These are phyloP conservation scores for Lasiurus borealis DNA, from an alignment of 2,113 vertebrate genomes.

Conservation along the genomic window DNA sequence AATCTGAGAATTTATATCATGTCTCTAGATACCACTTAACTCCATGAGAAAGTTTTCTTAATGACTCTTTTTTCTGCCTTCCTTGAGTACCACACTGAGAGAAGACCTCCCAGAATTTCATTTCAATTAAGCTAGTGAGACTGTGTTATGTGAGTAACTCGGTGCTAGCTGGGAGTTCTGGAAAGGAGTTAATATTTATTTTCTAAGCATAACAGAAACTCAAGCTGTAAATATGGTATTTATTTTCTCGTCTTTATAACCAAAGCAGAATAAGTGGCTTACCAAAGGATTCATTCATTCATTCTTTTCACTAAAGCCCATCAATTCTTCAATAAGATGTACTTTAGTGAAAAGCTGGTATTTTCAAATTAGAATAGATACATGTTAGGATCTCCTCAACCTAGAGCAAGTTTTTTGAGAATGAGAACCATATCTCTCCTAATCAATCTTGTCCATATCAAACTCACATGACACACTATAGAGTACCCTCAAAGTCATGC, in stretches of 20 bases:
- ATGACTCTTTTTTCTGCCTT: neutral
- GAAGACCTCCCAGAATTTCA: constrained; percentile 3
- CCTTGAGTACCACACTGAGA: neutral
- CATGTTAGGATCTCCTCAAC: neutral
- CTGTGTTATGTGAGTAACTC: neutral
- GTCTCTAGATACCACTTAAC: neutral
- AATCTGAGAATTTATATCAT: neutral
- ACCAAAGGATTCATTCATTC: neutral
- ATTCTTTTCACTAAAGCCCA: neutral
- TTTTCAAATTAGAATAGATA: neutral
- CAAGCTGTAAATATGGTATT: neutral
- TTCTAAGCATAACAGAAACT: neutral
- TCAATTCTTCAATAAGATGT: neutral
- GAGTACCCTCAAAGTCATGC: neutral
- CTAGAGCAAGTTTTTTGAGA: neutral
- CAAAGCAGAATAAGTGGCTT: neutral
- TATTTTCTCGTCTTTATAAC: neutral
- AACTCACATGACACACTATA: neutral
- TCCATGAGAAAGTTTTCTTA: neutral
- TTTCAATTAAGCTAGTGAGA: neutral
- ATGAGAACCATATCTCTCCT: neutral
- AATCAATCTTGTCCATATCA: neutral
- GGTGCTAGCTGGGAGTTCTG: neutral
- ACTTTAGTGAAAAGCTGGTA: neutral
- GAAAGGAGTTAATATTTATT: constrained; percentile 4